Evolutionary conservation across 2,888 invertebrate genomes (phyloP).

Genomic region (Drosophila koepferae): DNA sequence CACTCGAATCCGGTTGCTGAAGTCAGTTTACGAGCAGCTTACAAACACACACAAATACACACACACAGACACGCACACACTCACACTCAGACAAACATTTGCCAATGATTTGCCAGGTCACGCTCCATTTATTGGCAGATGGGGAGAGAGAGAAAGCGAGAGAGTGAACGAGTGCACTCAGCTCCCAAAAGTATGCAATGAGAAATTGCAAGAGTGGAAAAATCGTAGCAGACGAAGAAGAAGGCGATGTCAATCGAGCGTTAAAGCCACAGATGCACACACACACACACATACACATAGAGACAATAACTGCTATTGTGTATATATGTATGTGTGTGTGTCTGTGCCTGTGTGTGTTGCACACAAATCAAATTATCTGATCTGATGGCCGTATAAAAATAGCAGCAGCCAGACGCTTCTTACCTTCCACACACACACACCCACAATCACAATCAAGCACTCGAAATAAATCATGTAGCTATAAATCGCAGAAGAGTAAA

Average conservation of each 20-base stretch:
- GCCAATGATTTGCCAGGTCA: slow-evolving; percentile 33
- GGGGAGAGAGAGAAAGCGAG: neutral
- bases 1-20: slow-evolving; percentile 10
- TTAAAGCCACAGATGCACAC: slow-evolving; percentile 56
- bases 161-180: neutral
- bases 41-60: slow-evolving; percentile 3
- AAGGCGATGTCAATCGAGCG: slow-evolving; percentile 55
- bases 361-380: slow-evolving; percentile 70
- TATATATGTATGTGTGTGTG: slow-evolving; percentile 36
- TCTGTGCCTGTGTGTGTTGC: slow-evolving; percentile 34
- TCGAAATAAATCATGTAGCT: slow-evolving; percentile 35
- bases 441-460: neutral
- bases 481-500: slow-evolving; percentile 34
- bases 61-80: neutral
- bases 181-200: slow-evolving; percentile 68
- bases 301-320: slow-evolving; percentile 4
- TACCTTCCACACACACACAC: slow-evolving; percentile 31
- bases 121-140: slow-evolving; percentile 43
- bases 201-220: slow-evolving; percentile 61
- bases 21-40: slow-evolving; percentile 14
- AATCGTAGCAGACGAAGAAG: slow-evolving; percentile 26
- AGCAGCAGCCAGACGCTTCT: slow-evolving; percentile 21
- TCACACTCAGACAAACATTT: slow-evolving; percentile 1
- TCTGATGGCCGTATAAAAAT: slow-evolving; percentile 58
- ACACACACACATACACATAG: neutral